These are phyloP conservation scores for Calameuta pallipes DNA, from an alignment of 2,888 invertebrate genomes.

Conservation along the genomic window DNA sequence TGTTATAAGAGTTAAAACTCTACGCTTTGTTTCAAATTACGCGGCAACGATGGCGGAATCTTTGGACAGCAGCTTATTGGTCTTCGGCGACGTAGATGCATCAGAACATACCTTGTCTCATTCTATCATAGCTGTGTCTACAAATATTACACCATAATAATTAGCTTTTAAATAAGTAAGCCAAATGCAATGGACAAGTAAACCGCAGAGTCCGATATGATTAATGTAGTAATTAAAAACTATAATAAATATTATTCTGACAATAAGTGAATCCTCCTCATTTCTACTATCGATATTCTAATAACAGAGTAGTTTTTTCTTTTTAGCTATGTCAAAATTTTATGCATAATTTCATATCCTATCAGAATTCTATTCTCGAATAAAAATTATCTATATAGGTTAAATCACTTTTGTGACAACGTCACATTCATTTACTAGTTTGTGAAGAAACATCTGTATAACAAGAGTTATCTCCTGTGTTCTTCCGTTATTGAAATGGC, in stretches of 20 bases:
- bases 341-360: not conserved
- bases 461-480: not conserved
- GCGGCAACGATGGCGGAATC: no score
- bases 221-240: not conserved
- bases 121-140: not conserved
- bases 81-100: no score
- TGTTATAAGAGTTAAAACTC: no score
- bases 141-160: not conserved
- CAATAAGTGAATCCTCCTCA: conserved; percentile 26
- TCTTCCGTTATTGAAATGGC: conserved; percentile 3
- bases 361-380: not conserved
- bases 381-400: not conserved
- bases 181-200: not conserved
- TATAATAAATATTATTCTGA: not conserved
- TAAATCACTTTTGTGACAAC: not conserved
- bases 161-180: not conserved
- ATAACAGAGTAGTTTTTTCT: not conserved
- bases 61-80: no score
- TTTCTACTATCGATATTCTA: conserved; percentile 2
- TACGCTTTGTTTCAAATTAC: no score
- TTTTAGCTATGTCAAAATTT: not conserved
- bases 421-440: not conserved
- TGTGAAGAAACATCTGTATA: not conserved
- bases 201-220: not conserved
- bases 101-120: no score